Evolutionary conservation across 92 coral and sea anemone species (phyloP), one percentile per base, ranked within the genome.

Genomic region (Plumapathes pennacea): DNA sequence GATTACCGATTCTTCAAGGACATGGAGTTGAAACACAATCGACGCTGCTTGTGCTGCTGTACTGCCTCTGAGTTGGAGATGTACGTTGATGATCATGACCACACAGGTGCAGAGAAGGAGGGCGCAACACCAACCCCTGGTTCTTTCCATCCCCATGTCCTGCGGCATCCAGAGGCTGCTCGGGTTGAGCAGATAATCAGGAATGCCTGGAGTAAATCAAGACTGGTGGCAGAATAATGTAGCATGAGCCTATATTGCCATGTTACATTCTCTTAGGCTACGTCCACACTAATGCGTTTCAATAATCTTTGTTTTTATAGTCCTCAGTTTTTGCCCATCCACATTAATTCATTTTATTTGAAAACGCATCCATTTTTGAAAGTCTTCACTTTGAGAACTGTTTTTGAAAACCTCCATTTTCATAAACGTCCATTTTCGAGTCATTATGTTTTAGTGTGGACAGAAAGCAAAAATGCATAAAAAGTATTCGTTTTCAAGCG

Each of bases 1-100:
- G 99, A 94, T 48, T 94, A 84, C 40, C 80, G 99, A 29, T 94
- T 94, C 82, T 70, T 94, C 78, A 94, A 94, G 57, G 99, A 94
- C 62, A 72, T 94, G 54, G 99, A 94, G 56, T 57, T 94, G 54
- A 94, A 94, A 72, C 72, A 76, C 15, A 84, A 89, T 3, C 74
- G 96, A 37, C 84, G 81, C 39, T 94, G 88, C 44, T 33, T 69
- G 17, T 94, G 99, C 56, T 94, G 90, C 70, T 94, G 99, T 59
- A 69, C 94, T 18, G 84, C 97, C 10, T 49, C 71, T 21, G 85
- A 57, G 44, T 63, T 94, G 44, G 99, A 94, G 75, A 81, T 94
- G 60, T 94, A 94, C 38, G 68, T 72, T 15, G 99, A 94, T 21
- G 99, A 94, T 46, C 91, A 89, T 27, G 99, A 94, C 46, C 2